phyloP scores from a whole-genome alignment of 2,888 invertebrate species.

The Sinotaia quadrata region DNA sequence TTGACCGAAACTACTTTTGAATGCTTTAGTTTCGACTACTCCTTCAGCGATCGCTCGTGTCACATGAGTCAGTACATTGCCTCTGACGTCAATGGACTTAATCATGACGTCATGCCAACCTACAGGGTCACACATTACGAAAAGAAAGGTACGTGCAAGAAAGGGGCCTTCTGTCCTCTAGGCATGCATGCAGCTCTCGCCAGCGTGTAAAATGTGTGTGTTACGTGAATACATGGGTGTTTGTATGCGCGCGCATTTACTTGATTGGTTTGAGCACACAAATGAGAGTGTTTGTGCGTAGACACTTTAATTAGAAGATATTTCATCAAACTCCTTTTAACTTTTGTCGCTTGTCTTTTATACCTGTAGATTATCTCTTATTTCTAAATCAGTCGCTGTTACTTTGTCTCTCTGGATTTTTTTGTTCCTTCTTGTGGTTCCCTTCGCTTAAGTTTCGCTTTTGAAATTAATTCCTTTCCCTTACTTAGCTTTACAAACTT shows the following conservation, averaged over 20 bases:
- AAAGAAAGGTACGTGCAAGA: conserved; percentile 56
- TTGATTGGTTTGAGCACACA: too few species aligned
- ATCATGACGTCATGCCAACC: conserved; percentile 45
- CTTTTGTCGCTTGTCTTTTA: too few species aligned
- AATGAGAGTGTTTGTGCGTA: too few species aligned
- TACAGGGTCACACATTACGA: conserved; percentile 65
- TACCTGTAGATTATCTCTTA: too few species aligned
- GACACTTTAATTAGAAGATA: too few species aligned
- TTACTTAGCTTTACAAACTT: background rate
- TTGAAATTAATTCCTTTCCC: background rate
- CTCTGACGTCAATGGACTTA: conserved; percentile 63
- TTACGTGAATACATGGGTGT: too few species aligned
- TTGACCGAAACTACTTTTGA: conserved; percentile 60
- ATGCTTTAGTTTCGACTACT: conserved; percentile 67
- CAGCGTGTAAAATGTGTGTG: too few species aligned
- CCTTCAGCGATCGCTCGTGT: conserved; percentile 61
- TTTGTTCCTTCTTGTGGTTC: background rate
- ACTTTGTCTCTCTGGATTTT: background rate
- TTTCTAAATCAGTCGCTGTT: too few species aligned
- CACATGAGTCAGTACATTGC: conserved; percentile 66
- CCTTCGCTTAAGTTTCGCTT: background rate
- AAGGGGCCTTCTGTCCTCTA: too few species aligned
- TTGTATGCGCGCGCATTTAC: background rate
- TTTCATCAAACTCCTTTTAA: too few species aligned
- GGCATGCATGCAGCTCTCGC: too few species aligned